These are phyloP conservation scores for Brachymystax lenok DNA, from an alignment of 2,797 vertebrate species.

Conservation along the genomic window DNA sequence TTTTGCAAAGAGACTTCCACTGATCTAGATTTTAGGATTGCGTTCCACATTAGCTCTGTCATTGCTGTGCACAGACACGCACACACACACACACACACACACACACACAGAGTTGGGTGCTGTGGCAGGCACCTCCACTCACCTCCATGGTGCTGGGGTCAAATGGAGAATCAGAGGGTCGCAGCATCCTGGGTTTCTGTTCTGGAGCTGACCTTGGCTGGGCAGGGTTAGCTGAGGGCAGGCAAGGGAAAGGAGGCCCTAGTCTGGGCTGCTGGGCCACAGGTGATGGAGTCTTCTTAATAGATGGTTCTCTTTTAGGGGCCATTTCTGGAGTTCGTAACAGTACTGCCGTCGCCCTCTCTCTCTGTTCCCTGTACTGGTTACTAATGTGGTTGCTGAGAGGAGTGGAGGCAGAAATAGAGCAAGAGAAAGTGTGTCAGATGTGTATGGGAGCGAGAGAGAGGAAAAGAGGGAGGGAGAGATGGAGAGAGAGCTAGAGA, in stretches of 20 bases:
- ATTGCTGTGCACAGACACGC: neutral
- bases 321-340: constrained; percentile 59
- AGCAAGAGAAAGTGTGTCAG: constrained; percentile 66
- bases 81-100: neutral
- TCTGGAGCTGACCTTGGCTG: constrained; percentile 65
- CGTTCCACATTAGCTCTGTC: constrained; percentile 50
- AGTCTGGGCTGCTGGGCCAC: constrained; percentile 67
- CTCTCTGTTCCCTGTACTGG: constrained; percentile 19
- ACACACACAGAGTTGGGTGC: neutral
- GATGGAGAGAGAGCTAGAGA: neutral
- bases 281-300: constrained; percentile 75
- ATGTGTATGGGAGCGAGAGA: constrained; percentile 39
- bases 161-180: constrained; percentile 74
- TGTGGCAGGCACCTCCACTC: constrained; percentile 40
- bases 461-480: constrained; percentile 8
- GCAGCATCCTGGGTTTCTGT: constrained; percentile 75
- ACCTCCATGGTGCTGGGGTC: constrained; percentile 81
- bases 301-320: constrained; percentile 76
- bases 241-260: constrained; percentile 76
- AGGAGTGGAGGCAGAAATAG: constrained; percentile 29
- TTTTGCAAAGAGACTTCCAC: neutral
- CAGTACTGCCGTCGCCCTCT: neutral
- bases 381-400: constrained; percentile 30
- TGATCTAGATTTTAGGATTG: constrained; percentile 6
- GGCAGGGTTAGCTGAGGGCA: constrained; percentile 47